These are phyloP conservation scores for Octomys mimax DNA, from an alignment of 2,797 vertebrate species.

Conservation along the genomic window DNA sequence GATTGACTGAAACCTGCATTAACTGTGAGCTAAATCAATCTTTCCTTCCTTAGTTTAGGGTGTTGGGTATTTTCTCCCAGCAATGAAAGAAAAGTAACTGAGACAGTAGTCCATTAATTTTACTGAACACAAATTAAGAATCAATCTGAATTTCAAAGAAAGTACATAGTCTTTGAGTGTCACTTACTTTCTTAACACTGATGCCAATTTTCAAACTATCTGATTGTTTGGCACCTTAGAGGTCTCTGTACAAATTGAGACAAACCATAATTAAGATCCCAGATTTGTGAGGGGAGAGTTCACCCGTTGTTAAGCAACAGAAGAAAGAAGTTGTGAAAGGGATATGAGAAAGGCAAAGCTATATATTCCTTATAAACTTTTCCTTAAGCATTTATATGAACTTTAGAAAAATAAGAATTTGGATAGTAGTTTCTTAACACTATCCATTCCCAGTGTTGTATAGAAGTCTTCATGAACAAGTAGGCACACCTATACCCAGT, in stretches of 20 bases:
- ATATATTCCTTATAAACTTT: background rate
- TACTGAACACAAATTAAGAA: slow-evolving; percentile 51
- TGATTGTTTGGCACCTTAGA: slow-evolving; percentile 13
- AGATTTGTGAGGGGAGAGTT: background rate
- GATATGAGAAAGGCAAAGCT: slow-evolving; percentile 2
- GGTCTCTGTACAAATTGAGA: background rate
- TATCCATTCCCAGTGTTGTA: background rate
- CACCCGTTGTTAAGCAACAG: background rate
- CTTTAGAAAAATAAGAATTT: slow-evolving; percentile 50
- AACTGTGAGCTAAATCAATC: too few species aligned
- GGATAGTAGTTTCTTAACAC: slow-evolving; percentile 25
- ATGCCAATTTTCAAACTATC: slow-evolving; percentile 39
- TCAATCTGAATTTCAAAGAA: slow-evolving; percentile 34
- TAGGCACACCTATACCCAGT: background rate
- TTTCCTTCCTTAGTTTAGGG: too few species aligned
- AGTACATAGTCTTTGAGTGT: background rate
- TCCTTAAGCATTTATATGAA: background rate
- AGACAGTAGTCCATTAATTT: background rate
- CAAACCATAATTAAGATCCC: background rate
- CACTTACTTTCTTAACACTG: slow-evolving; percentile 14
- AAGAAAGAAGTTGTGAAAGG: slow-evolving; percentile 44
- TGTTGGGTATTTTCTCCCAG: too few species aligned
- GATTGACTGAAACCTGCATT: too few species aligned
- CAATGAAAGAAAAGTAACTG: too few species aligned
- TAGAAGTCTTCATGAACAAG: background rate